Base-by-base conservation (phyloP, 2,797 vertebrate species). In the Coreius guichenoti region DNA sequence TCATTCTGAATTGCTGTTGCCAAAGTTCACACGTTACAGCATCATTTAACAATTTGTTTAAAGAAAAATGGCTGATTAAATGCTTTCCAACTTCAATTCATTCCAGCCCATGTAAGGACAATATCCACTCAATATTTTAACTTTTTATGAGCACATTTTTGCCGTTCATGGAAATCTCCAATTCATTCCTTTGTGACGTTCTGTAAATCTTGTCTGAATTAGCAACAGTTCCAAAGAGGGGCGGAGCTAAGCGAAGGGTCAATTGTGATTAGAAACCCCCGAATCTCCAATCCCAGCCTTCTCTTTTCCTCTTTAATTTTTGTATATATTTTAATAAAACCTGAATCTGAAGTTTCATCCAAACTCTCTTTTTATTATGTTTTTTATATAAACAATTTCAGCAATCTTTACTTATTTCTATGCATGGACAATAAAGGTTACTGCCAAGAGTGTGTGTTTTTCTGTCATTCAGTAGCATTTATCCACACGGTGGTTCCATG, bases 321-420 rank as follows among this genome's bases (percentile, higher is more conserved):
- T 93, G 90, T 95, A 95, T 94, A 95, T 94, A 95, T 94, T 94
- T 89, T 88, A 88, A 73, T 89, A 89, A 91, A 84, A 87, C 87
- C 87, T 83, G 85, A 78, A 84, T 78, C 70, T 87, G 88, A 84
- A 86, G 26, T 80, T 68, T 70, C 45, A 36, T 51, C 29, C 13
- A 49, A 45, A 49, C 3, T 29, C 31, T 76, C 81, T 92, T 93
- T 93, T 92, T 91, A 91, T 89, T 91, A 86, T 91, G 87, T 93
- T 86, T 93, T 94, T 94, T 93, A 90, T 94, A 91, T 94, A 93
- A 88, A 67, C 92, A 92, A 92, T 87, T 82, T 91, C 87, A 91
- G 89, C 88, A 88, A 80, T 81, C 90, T 91, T 91, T 61, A 86
- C 91, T 83, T 83, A 81, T 92, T 90, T 92, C 88, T 91, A 73